Base-by-base conservation (phyloP, 64 coral and sea anemone genomes). In the Trachythela sp. region DNA sequence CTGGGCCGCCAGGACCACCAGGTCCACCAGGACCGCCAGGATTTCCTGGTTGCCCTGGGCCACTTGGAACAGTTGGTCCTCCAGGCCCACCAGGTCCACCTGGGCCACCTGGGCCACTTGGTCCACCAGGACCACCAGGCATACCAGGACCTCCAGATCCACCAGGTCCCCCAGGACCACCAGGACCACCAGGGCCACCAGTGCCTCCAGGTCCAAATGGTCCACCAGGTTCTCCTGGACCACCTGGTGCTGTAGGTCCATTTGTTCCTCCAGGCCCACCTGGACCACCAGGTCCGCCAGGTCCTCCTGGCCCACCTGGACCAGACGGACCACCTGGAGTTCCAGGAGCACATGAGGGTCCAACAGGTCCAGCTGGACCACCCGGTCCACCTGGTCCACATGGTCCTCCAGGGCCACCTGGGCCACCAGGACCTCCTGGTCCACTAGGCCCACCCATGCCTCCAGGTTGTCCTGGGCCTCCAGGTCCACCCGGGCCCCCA, bases 371-470 rank as follows among this genome's bases (percentile, higher is more conserved):
- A 77, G 3, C 32, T 22, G 24, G 31, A 2, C 24, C 51, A 10
- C 77, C 50, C 5, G 86, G 89, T 18, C 87, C 90, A 72, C 77
- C 70, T 0, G 87, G 90, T 29, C 86, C 89, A 54, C 85, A 85
- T 2, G 92, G 89, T 17, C 77, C 85, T 20, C 86, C 86, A 35
- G 89, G 89, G 1, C 77, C 93, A 31, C 90, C 83, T 40, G 71
- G 71, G 8, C 31, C 71, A 42, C 83, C 34, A 39, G 37, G 92
- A 15, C 92, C 89, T 4, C 84, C 84, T 4, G 84, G 92, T 6
- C 71, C 71, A 14, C 71, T n/a, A 2, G 92, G 92, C 49, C 88
- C 88, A 36, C 88, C 88, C 32, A 88, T 88, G 40, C 88, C 88
- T 45, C 88, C 83, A 45, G 87, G 59, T 22, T 31, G 20, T 40